These are phyloP conservation scores for Melanostigma gelatinosum DNA, from an alignment of 2,113 vertebrate genomes.

Conservation along the genomic window DNA sequence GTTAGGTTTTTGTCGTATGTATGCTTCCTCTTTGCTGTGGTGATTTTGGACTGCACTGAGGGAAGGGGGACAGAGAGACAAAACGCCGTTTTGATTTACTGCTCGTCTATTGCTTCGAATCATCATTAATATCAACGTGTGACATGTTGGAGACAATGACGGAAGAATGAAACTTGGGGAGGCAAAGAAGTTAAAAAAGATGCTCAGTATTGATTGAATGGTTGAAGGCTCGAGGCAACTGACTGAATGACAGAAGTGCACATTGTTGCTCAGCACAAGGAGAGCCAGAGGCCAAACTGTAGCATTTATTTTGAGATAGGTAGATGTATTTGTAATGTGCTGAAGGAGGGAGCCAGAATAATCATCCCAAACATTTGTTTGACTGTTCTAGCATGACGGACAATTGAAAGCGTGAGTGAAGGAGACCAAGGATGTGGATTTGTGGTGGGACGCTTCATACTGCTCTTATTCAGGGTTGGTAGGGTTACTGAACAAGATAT, in stretches of 20 bases:
- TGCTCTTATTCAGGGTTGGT: neutral
- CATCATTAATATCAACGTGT: constrained; percentile 17
- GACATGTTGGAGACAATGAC: neutral
- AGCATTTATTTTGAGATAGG: constrained; percentile 3
- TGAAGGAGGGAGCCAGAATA: neutral
- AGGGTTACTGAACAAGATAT: neutral
- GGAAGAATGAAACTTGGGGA: neutral
- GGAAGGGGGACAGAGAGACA: neutral
- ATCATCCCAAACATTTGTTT: neutral
- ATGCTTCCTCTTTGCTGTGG: neutral
- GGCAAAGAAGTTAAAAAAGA: constrained; percentile 18
- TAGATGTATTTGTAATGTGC: neutral
- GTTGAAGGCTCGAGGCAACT: constrained; percentile 1
- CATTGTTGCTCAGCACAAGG: neutral
- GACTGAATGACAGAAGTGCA: neutral
- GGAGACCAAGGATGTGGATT: neutral
- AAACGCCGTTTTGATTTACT: neutral
- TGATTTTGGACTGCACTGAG: neutral
- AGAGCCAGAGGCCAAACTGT: neutral
- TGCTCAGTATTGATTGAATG: constrained; percentile 32
- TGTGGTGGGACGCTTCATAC: neutral
- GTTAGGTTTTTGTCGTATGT: neutral
- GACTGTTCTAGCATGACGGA: neutral
- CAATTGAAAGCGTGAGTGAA: neutral
- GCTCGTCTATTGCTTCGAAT: constrained; percentile 11